Conservation (phyloP, 2,797 vertebrate genomes). For the Urocyon cinereoargenteus region DNA sequence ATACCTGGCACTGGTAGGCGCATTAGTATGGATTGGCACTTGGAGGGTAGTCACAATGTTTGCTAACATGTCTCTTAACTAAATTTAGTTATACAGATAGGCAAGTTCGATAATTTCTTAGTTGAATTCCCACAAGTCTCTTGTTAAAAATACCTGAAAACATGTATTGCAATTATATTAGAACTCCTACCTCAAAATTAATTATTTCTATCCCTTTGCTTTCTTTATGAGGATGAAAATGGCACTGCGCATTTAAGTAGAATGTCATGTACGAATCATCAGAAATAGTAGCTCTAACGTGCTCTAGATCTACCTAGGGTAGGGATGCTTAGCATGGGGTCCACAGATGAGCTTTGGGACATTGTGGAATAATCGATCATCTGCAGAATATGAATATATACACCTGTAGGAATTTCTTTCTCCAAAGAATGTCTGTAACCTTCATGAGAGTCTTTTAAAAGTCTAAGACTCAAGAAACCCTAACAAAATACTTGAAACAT, state of each 20-base stretch:
- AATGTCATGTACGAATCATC: neutral
- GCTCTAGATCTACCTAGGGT: neutral
- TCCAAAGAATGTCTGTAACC: neutral
- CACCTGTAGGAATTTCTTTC: neutral
- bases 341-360: neutral
- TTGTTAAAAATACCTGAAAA: slow-evolving; percentile 56
- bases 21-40: slow-evolving; percentile 14
- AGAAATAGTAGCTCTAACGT: neutral
- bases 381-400: neutral
- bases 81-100: slow-evolving; percentile 10
- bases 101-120: slow-evolving; percentile 25
- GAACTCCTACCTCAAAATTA: neutral
- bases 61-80: slow-evolving; percentile 32
- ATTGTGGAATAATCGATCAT: neutral
- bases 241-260: neutral
- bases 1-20: neutral
- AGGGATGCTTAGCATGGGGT: neutral
- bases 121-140: slow-evolving; percentile 9
- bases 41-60: slow-evolving; percentile 51
- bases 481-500: neutral
- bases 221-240: neutral
- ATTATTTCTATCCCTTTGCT: slow-evolving; percentile 14
- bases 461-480: neutral
- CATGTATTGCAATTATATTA: neutral
- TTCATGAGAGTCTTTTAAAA: slow-evolving; percentile 4